Evolutionary conservation across 1,140 invertebrate genomes (phyloP).

Genomic region (Musca vetustissima): DNA sequence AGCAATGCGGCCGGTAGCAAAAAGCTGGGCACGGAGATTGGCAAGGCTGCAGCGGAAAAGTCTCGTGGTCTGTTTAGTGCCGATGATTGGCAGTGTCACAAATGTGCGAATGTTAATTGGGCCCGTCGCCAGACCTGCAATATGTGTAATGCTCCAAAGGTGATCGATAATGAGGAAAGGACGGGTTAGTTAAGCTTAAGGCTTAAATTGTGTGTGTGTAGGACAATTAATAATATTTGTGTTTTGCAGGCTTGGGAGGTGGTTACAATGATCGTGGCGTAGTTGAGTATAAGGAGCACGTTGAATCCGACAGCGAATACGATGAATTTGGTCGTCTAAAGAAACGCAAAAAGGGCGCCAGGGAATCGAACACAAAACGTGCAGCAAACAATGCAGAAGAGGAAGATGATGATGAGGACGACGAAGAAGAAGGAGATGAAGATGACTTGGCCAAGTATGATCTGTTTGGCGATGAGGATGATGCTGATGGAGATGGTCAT

Average conservation of each 20-base stretch:
- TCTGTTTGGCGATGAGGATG: conserved; percentile 69
- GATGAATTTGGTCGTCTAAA: conserved; percentile 93
- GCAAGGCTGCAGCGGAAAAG: conserved; percentile 96
- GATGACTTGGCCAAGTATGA: conserved; percentile 83
- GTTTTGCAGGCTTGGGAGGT: conserved; percentile 70
- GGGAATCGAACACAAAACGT: conserved; percentile 52
- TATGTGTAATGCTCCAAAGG: conserved; percentile 98
- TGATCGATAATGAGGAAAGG: conserved; percentile 83
- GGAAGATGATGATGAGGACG: conserved; percentile 60
- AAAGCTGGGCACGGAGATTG: conserved; percentile 95
- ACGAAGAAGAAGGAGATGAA: conserved; percentile 68
- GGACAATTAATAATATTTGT: conserved; percentile 36
- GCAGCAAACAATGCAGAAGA: conserved; percentile 40
- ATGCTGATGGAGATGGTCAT: not conserved
- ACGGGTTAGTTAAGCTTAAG: conserved; percentile 59
- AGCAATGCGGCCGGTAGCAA: conserved; percentile 66
- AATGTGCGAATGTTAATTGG: conserved; percentile 99
- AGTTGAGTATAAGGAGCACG: conserved; percentile 88
- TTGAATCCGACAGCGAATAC: conserved; percentile 88
- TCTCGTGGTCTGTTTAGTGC: conserved; percentile 96
- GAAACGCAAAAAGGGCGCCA: conserved; percentile 62
- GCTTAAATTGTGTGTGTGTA: not conserved
- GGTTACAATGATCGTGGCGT: conserved; percentile 92
- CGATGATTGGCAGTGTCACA: conserved; percentile 99
- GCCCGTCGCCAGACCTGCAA: conserved; percentile 94